Percentiles rank a stretch among this genome's conserved stretches.
Conservation (phyloP, 1,140 invertebrate species). For the Chironomus tepperi region DNA sequence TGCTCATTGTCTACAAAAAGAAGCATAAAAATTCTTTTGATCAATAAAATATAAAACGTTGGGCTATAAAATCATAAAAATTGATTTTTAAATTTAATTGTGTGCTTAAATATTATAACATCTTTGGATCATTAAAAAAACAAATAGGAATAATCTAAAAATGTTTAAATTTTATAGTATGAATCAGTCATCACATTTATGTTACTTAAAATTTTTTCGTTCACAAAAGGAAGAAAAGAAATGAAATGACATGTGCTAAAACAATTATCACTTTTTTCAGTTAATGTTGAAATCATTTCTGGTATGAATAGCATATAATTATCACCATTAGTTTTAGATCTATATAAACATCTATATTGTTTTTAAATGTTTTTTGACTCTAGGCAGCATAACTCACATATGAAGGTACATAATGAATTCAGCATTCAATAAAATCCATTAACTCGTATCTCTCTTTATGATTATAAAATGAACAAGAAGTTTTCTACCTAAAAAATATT, state of each 20-base stretch:
- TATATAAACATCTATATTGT: background rate
- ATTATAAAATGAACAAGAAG: background rate
- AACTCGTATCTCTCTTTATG: background rate
- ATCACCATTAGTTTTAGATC: background rate
- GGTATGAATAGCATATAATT: background rate
- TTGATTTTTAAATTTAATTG: too few relatives aligned
- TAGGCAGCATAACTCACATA: background rate
- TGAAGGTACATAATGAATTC: background rate
- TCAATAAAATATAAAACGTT: too few relatives aligned
- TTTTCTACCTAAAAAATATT: background rate
- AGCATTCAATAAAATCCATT: slow-evolving; percentile 8
- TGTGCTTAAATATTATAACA: too few relatives aligned
- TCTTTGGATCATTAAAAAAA: too few relatives aligned
- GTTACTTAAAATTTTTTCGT: too few relatives aligned
- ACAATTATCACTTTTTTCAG: slow-evolving; percentile 22
- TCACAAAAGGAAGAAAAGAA: too few relatives aligned
- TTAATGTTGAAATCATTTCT: background rate
- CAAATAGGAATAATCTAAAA: too few relatives aligned
- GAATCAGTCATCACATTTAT: too few relatives aligned
- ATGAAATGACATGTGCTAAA: slow-evolving; percentile 13
- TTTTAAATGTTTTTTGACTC: background rate
- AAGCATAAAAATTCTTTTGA: too few relatives aligned
- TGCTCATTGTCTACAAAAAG: too few relatives aligned
- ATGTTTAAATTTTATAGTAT: too few relatives aligned
- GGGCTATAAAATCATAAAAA: too few relatives aligned